phyloP scores from a whole-genome alignment of 1,140 invertebrate species.

The Rhyacophila brunnea region DNA sequence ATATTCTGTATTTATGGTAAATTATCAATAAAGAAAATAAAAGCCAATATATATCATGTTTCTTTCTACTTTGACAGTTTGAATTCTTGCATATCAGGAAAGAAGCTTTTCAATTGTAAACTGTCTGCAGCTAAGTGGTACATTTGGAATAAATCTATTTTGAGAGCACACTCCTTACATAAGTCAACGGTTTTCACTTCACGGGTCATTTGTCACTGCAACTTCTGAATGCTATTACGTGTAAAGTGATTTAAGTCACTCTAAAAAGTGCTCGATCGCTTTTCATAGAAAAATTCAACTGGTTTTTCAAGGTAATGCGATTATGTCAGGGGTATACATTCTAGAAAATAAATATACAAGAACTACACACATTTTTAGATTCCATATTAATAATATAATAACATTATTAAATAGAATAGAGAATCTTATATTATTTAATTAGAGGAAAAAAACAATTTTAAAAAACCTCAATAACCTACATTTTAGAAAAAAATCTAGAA shows the following conservation, averaged over 20 bases:
- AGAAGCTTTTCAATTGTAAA: neutral
- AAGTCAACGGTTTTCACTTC: constrained; percentile 13
- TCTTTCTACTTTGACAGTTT: neutral
- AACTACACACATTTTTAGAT: too few species aligned
- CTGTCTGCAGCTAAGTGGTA: constrained; percentile 22
- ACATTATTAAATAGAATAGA: too few species aligned
- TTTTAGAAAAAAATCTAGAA: too few species aligned
- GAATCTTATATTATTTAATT: too few species aligned
- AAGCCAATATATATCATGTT: too few species aligned
- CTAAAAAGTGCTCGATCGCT: neutral
- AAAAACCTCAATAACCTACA: too few species aligned
- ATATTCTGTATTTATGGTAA: too few species aligned
- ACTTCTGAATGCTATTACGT: neutral
- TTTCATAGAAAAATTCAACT: neutral
- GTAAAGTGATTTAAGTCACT: constrained; percentile 12
- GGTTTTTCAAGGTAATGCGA: neutral
- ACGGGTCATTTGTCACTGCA: constrained; percentile 32
- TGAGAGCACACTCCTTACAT: constrained; percentile 14
- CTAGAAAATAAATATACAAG: too few species aligned
- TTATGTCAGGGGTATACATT: too few species aligned
- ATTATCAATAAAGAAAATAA: too few species aligned
- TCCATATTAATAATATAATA: too few species aligned
- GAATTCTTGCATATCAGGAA: neutral
- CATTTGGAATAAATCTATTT: constrained; percentile 23
- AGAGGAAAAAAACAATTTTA: too few species aligned